Evolutionary conservation across 2,113 vertebrate genomes (phyloP).

Genomic region (Mormoops blainvillei): DNA sequence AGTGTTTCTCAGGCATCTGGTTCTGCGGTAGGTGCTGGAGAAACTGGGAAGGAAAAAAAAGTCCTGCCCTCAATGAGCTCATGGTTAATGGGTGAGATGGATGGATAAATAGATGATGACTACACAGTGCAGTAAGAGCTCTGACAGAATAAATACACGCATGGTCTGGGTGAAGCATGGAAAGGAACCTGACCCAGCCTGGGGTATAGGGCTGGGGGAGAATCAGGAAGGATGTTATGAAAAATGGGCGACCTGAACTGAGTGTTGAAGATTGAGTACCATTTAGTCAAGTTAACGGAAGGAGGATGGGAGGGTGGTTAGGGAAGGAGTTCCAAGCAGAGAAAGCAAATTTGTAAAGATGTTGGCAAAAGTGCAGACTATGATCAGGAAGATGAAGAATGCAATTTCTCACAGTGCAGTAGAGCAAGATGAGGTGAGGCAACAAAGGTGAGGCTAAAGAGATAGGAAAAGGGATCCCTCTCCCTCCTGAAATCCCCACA

Average conservation of each 20-base stretch:
- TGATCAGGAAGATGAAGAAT: neutral
- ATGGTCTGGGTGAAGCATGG: neutral
- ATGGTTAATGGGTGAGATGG: neutral
- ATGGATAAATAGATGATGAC: neutral
- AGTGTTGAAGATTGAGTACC: neutral
- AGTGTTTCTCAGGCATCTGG: neutral
- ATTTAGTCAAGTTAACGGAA: neutral
- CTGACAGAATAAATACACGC: neutral
- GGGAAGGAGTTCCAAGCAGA: neutral
- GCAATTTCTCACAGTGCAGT: neutral
- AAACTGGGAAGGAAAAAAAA: neutral
- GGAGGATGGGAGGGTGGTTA: neutral
- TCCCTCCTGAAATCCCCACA: neutral
- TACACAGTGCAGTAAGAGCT: neutral
- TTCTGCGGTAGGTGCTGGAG: neutral
- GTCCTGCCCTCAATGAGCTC: neutral
- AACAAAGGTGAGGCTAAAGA: neutral
- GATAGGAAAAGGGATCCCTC: neutral
- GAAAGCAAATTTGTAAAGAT: neutral
- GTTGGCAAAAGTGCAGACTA: neutral
- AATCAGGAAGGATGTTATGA: neutral
- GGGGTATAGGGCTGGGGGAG: neutral
- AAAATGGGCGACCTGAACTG: neutral
- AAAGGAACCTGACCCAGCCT: neutral
- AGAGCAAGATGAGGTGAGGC: neutral